Percentiles rank a stretch among this genome's conserved stretches.
Evolutionary conservation across 1,140 invertebrate species (phyloP).

Genomic region (Pogonus chalceus): DNA sequence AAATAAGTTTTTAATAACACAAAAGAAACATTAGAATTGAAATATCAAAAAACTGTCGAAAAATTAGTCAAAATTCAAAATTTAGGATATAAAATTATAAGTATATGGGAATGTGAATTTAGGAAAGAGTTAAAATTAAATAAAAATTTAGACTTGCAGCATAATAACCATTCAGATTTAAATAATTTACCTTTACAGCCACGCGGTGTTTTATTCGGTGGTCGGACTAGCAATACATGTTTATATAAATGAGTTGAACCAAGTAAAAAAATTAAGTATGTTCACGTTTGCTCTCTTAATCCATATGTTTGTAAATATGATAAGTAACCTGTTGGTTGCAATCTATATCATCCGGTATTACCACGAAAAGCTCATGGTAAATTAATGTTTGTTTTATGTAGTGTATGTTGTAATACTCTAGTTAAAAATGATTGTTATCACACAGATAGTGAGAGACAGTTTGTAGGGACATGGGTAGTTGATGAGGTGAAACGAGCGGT

Average conservation of each 20-base stretch:
- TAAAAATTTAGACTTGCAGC: background rate
- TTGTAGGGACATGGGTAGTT: slow-evolving; percentile 33
- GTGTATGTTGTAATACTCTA: slow-evolving; percentile 17
- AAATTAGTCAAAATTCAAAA: background rate
- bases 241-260: background rate
- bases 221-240: background rate
- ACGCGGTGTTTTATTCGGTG: background rate
- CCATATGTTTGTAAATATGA: slow-evolving; percentile 27
- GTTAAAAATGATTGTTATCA: slow-evolving; percentile 20
- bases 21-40: background rate
- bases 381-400: slow-evolving; percentile 29
- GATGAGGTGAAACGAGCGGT: slow-evolving; percentile 33
- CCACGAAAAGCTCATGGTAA: slow-evolving; percentile 22
- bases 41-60: background rate
- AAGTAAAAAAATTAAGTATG: slow-evolving; percentile 30
- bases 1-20: background rate
- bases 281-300: slow-evolving; percentile 32
- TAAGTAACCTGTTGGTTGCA: slow-evolving; percentile 26
- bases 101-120: background rate
- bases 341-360: slow-evolving; percentile 29
- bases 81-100: background rate
- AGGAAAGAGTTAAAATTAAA: background rate
- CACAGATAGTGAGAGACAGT: slow-evolving; percentile 21
- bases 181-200: background rate
- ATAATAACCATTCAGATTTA: background rate